Base-by-base conservation (phyloP, 2,113 vertebrate genomes). In the Seriola aureovittata region DNA sequence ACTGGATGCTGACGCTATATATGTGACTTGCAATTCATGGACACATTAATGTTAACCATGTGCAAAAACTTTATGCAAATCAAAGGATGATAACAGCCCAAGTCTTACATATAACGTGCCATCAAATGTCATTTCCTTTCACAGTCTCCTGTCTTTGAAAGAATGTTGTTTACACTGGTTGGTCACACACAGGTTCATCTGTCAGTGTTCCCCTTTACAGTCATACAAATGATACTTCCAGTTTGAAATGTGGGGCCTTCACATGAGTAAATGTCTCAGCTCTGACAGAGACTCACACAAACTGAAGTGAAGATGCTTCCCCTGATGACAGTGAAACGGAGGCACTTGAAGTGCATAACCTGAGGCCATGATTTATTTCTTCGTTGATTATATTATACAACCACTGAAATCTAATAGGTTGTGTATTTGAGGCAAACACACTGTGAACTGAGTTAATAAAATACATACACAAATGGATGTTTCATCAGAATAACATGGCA, bases 331-430 rank as follows among this genome's bases (percentile, higher is more conserved):
- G 13, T 50, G 17, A 50, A 50, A 50, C 16, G 2, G 48, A 17
- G 16, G 8, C 21, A 54, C 52, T 54, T 4, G 3, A 50, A 25
- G 38, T 12, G 40, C 40, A 71, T 19, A 66, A 12, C 36, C 55
- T 5, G 52, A 76, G 62, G 34, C 46, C 36, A 52, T 68, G 11
- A 55, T 65, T 66, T 60, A 19, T 65, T 58, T 65, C 50, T 63
- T 82, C 29, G 72, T 14, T 29, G 60, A 55, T 21, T 75, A 12
- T 25, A 9, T 75, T 60, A 64, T 21, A 50, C 42, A 68, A 62
- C 21, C 25, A 21, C 34, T 40, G 16, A 55, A 60, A 25, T 48
- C 9, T 5, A 54, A 8, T 55, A 4, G n/a, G 21, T 55, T 23
- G 10, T 23, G 52, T 55, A 11, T 55, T 55, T 55, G 21, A 21